phyloP scores from a whole-genome alignment of 2,888 invertebrate species.

The Petrolisthes manimaculis region DNA sequence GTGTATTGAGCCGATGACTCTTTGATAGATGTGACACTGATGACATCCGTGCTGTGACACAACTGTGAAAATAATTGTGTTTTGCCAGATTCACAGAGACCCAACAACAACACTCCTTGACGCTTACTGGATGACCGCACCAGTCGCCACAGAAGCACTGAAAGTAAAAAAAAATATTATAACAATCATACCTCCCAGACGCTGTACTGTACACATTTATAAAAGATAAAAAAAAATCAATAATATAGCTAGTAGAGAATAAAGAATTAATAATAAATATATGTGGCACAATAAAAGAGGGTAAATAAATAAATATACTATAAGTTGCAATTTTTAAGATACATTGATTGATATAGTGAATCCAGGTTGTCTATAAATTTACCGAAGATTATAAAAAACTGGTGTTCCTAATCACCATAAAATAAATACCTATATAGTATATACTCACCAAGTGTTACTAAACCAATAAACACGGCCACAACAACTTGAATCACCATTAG shows the following conservation, averaged over 20 bases:
- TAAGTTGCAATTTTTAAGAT: too few relatives aligned
- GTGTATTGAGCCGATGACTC: constrained; percentile 79
- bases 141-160: constrained; percentile 42
- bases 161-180: not conserved
- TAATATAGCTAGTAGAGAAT: too few relatives aligned
- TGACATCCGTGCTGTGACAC: constrained; percentile 78
- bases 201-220: too few relatives aligned
- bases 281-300: too few relatives aligned
- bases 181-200: too few relatives aligned
- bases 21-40: constrained; percentile 89
- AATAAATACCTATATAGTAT: not conserved
- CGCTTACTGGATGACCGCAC: constrained; percentile 36
- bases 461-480: constrained; percentile 32
- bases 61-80: constrained; percentile 87
- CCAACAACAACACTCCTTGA: constrained; percentile 71
- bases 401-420: not conserved
- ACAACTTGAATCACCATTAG: constrained; percentile 9
- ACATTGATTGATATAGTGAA: too few relatives aligned
- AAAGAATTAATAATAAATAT: too few relatives aligned
- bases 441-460: constrained; percentile 39
- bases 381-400: not conserved
- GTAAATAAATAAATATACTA: too few relatives aligned
- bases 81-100: constrained; percentile 91
- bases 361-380: not conserved
- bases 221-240: too few relatives aligned